phyloP scores from a whole-genome alignment of 2,797 vertebrate genomes.

The Menidia menidia region DNA sequence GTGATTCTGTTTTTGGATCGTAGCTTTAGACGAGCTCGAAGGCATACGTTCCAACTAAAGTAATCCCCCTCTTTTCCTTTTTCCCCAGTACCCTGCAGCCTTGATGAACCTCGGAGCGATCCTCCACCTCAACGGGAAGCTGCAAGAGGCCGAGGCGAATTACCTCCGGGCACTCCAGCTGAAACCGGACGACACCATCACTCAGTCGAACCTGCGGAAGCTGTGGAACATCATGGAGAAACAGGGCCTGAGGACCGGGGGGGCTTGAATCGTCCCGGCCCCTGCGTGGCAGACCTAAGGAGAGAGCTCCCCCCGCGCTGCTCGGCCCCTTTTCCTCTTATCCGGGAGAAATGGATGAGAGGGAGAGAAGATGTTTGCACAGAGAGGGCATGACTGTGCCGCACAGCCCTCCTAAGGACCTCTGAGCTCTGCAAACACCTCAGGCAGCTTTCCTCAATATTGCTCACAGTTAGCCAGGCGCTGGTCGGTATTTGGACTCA shows the following conservation, averaged over 20 bases:
- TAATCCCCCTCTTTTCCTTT: slow-evolving; percentile 13
- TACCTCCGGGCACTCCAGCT: slow-evolving; percentile 95
- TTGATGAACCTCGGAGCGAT: slow-evolving; percentile 99
- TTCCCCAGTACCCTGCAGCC: slow-evolving; percentile 92
- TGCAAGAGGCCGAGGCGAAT: slow-evolving; percentile 94
- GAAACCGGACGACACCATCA: slow-evolving; percentile 96
- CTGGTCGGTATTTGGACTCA: slow-evolving; percentile 51
- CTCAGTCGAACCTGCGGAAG: slow-evolving; percentile 98
- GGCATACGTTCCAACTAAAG: slow-evolving; percentile 14
- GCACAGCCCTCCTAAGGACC: slow-evolving; percentile 50
- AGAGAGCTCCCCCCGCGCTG: slow-evolving; percentile 11
- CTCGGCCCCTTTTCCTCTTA: slow-evolving; percentile 20
- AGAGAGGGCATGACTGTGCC: slow-evolving; percentile 42
- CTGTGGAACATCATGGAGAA: slow-evolving; percentile 99
- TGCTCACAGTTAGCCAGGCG: slow-evolving; percentile 50
- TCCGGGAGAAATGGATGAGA: slow-evolving; percentile 43
- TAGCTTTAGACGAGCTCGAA: slow-evolving; percentile 6
- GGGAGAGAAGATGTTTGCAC: slow-evolving; percentile 61
- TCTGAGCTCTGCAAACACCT: slow-evolving; percentile 64
- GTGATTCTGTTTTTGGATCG: background rate
- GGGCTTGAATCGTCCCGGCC: slow-evolving; percentile 68
- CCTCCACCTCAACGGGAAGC: slow-evolving; percentile 96
- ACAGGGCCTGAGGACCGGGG: slow-evolving; percentile 91
- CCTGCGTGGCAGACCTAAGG: slow-evolving; percentile 45
- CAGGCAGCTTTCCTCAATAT: slow-evolving; percentile 49